Conservation (phyloP, 2,888 invertebrate genomes). For the Tenodera sinensis region DNA sequence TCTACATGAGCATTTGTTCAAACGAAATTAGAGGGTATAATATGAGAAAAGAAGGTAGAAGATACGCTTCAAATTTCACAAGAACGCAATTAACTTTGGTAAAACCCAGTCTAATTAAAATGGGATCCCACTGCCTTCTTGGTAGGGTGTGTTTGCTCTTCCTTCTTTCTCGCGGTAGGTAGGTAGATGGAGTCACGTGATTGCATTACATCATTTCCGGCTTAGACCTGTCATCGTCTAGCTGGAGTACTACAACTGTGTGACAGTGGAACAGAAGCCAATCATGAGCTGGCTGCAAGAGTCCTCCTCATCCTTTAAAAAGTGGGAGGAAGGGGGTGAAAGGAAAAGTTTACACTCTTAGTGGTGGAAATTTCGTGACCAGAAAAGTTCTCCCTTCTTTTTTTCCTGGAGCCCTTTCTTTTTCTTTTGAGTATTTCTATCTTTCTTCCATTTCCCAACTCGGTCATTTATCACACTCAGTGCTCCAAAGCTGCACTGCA, state of each 20-base stretch:
- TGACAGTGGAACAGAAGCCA: slow-evolving; percentile 12
- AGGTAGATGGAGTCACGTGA: slow-evolving; percentile 5
- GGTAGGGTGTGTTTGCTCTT: background rate
- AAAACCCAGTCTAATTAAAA: background rate
- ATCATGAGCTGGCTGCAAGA: background rate
- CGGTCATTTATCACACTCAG: background rate
- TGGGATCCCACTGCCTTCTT: background rate
- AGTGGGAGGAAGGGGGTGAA: background rate
- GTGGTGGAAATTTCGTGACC: slow-evolving; percentile 8
- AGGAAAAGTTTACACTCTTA: background rate
- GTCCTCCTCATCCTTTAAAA: background rate
- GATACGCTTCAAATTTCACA: background rate
- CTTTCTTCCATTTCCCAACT: background rate
- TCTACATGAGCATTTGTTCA: too few relatives aligned
- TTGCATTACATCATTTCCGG: background rate
- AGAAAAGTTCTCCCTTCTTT: background rate
- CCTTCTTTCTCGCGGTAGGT: background rate
- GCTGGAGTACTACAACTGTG: background rate
- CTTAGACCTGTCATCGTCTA: background rate
- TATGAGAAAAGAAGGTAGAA: background rate
- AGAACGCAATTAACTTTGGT: background rate
- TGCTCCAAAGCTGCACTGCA: background rate
- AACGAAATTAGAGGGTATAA: too few relatives aligned
- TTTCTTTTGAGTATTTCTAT: background rate
- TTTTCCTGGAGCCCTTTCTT: background rate